Evolutionary conservation across 2,797 vertebrate species (phyloP).

Genomic region (Limnodromus scolopaceus): DNA sequence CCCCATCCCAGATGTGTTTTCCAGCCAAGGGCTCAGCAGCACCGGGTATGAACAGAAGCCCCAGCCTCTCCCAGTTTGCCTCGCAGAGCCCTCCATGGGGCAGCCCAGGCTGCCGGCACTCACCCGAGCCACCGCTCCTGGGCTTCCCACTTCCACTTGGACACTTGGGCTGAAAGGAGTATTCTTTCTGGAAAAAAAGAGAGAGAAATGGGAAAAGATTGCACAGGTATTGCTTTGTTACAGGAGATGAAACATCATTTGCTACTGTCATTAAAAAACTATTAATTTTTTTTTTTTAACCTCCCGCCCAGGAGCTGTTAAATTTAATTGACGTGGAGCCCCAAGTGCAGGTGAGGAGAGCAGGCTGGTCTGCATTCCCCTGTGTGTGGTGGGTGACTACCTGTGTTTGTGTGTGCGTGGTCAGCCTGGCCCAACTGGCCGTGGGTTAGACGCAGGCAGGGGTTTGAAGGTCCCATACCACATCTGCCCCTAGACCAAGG

Average conservation of each 20-base stretch:
- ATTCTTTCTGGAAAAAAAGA: slow-evolving; percentile 83
- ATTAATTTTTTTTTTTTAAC: not conserved
- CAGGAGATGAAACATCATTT: not conserved
- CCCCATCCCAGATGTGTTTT: not conserved
- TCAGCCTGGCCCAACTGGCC: accelerated
- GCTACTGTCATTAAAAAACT: not conserved
- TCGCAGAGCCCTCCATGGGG: not conserved
- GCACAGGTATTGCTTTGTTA: not conserved
- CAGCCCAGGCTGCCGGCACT: slow-evolving; percentile 28
- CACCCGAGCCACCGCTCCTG: slow-evolving; percentile 76
- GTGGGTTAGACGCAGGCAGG: accelerated
- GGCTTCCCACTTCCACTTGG: slow-evolving; percentile 78
- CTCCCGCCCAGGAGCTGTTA: not conserved
- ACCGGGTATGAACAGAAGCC: not conserved
- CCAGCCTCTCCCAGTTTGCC: not conserved
- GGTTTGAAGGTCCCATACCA: not conserved
- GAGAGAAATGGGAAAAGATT: not conserved
- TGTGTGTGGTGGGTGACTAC: not conserved
- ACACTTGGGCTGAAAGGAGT: slow-evolving; percentile 80
- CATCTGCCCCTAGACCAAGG: not conserved
- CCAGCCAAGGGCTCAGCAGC: not conserved
- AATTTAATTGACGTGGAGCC: not conserved
- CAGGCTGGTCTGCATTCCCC: not conserved
- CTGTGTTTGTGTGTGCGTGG: accelerated
- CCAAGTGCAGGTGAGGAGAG: not conserved